Percentiles rank a stretch among this genome's conserved stretches.
Evolutionary conservation across 2,113 vertebrate species (phyloP).

Genomic region (Aphelocoma coerulescens): DNA sequence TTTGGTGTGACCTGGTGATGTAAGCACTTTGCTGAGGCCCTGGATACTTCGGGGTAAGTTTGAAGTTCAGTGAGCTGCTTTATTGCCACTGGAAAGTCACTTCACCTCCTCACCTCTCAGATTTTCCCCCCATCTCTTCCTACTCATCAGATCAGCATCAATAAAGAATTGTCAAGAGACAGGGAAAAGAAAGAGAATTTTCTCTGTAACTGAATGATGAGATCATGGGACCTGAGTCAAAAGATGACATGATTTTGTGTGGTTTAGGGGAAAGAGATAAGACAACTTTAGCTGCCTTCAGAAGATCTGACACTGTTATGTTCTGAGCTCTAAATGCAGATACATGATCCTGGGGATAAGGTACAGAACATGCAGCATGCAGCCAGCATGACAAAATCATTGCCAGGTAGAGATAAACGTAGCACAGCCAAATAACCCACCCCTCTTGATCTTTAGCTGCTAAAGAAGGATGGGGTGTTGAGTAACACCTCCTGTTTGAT

Average conservation of each 20-base stretch:
- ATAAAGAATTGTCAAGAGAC: background rate
- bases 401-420: slow-evolving; percentile 35
- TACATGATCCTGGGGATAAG: background rate
- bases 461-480: background rate
- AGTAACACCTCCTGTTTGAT: background rate
- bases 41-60: background rate
- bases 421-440: background rate
- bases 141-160: background rate
- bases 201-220: background rate
- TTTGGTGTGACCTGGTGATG: background rate
- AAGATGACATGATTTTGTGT: background rate
- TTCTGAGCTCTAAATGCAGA: slow-evolving; percentile 33
- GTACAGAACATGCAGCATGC: background rate
- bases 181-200: background rate
- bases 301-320: background rate
- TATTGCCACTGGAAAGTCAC: background rate
- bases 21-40: background rate
- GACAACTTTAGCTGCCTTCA: background rate
- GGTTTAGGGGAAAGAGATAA: background rate
- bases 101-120: background rate
- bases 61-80: background rate
- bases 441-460: background rate
- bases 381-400: background rate
- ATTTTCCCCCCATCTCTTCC: background rate
- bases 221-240: background rate